phyloP scores from a whole-genome alignment of 2,888 invertebrate genomes.

The Chloromyia formosa region DNA sequence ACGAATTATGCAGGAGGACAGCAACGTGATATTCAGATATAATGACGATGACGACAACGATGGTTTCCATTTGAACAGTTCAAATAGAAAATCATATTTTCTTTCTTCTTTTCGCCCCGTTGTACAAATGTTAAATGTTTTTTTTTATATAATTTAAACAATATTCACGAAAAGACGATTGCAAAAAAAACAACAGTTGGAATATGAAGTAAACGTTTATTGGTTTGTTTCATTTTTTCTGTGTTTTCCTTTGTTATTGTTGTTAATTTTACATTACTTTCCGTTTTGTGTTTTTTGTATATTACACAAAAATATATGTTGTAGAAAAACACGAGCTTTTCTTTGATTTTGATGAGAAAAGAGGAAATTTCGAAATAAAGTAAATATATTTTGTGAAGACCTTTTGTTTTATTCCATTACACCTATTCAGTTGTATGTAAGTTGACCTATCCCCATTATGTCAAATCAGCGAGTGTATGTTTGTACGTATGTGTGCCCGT shows the following conservation, averaged over 20 bases:
- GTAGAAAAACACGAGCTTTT: neutral
- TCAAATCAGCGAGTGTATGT: conserved; percentile 35
- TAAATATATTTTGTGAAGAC: conserved; percentile 4
- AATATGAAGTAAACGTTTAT: conserved; percentile 2
- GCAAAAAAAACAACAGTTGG: conserved; percentile 18
- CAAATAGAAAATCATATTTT: conserved; percentile 29
- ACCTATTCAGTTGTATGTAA: conserved; percentile 34
- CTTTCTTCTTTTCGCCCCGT: neutral
- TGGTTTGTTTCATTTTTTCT: conserved; percentile 11
- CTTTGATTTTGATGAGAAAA: neutral
- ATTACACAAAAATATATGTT: conserved; percentile 14
- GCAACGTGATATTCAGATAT: conserved; percentile 30
- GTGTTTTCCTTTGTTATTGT: neutral
- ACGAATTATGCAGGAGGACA: neutral
- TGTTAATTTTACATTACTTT: neutral
- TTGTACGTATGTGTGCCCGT: conserved; percentile 23
- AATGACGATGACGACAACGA: conserved; percentile 12
- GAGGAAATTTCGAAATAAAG: neutral
- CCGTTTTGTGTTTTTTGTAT: neutral
- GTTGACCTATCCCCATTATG: neutral
- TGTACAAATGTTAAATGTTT: no score
- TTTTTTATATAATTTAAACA: no score
- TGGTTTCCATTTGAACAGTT: conserved; percentile 27
- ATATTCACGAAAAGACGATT: no score
- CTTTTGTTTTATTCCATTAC: conserved; percentile 17